phyloP scores from a whole-genome alignment of 2,113 vertebrate species.

The Pogona vitticeps region DNA sequence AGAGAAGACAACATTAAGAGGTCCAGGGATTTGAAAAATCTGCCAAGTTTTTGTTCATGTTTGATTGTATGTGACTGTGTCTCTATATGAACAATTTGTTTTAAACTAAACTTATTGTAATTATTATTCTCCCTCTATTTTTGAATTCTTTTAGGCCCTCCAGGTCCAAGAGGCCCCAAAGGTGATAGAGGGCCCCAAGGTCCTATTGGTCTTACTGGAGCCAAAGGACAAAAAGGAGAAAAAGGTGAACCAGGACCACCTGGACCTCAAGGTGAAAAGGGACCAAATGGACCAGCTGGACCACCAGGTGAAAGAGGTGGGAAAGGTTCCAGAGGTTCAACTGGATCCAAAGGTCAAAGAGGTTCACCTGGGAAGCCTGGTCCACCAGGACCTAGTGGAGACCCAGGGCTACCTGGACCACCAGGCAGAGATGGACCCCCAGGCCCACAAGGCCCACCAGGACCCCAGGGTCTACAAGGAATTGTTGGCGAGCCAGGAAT shows the following conservation, averaged over 20 bases:
- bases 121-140: slow-evolving; percentile 2
- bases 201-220: slow-evolving; percentile 82
- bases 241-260: slow-evolving; percentile 85
- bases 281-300: slow-evolving; percentile 81
- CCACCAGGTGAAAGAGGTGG: slow-evolving; percentile 87
- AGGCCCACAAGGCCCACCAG: slow-evolving; percentile 86
- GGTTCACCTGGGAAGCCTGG: slow-evolving; percentile 94
- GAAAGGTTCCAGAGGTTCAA: slow-evolving; percentile 86
- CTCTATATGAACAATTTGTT: neutral
- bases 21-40: neutral
- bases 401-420: slow-evolving; percentile 84
- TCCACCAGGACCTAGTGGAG: slow-evolving; percentile 86
- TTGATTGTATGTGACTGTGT: neutral
- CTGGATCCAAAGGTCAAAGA: slow-evolving; percentile 90
- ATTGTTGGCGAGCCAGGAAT: slow-evolving; percentile 85
- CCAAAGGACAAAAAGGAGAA: slow-evolving; percentile 92
- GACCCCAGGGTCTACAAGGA: slow-evolving; percentile 87
- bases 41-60: neutral
- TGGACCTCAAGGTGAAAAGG: slow-evolving; percentile 87
- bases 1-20: neutral
- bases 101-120: fast-evolving
- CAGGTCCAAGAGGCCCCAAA: slow-evolving; percentile 90
- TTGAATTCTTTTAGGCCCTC: slow-evolving; percentile 86
- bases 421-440: slow-evolving; percentile 87
- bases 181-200: slow-evolving; percentile 91